Conservation (phyloP, 2,888 invertebrate genomes). For the Ornithoptera priamus region DNA sequence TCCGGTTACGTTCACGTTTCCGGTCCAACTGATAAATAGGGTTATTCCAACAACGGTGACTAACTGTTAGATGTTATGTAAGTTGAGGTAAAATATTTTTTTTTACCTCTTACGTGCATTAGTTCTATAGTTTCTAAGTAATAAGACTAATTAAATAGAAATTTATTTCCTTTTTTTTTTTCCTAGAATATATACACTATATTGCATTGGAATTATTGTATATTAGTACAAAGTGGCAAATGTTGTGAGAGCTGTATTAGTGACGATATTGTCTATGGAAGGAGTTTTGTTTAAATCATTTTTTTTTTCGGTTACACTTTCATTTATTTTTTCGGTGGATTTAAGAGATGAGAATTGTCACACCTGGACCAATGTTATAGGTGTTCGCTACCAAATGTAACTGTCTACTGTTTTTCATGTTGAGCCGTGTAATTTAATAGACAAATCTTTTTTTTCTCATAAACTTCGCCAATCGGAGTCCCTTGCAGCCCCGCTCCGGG, state of each 20-base stretch:
- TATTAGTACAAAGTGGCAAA: slow-evolving; percentile 72
- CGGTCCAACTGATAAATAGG: slow-evolving; percentile 41
- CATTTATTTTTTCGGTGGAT: background rate
- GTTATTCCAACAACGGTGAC: slow-evolving; percentile 39
- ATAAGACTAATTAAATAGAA: slow-evolving; percentile 57
- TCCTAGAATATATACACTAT: slow-evolving; percentile 48
- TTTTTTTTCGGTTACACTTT: background rate
- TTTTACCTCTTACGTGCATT: slow-evolving; percentile 53
- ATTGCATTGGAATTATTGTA: slow-evolving; percentile 64
- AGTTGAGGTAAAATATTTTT: slow-evolving; percentile 39
- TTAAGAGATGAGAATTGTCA: background rate
- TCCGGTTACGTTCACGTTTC: slow-evolving; percentile 6
- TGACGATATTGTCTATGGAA: slow-evolving; percentile 7
- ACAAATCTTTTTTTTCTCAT: slow-evolving; percentile 41
- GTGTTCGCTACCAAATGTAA: slow-evolving; percentile 38
- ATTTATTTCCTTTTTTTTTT: slow-evolving; percentile 42
- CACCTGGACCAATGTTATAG: slow-evolving; percentile 59
- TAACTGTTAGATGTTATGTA: slow-evolving; percentile 33
- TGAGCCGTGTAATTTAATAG: slow-evolving; percentile 44
- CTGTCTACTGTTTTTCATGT: slow-evolving; percentile 48
- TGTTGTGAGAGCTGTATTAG: slow-evolving; percentile 46
- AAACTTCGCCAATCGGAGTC: slow-evolving; percentile 29
- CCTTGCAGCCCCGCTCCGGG: background rate
- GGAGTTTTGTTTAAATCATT: background rate
- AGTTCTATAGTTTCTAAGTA: slow-evolving; percentile 48